phyloP scores from a whole-genome alignment of 2,113 vertebrate genomes.

The Hydropotes inermis region DNA sequence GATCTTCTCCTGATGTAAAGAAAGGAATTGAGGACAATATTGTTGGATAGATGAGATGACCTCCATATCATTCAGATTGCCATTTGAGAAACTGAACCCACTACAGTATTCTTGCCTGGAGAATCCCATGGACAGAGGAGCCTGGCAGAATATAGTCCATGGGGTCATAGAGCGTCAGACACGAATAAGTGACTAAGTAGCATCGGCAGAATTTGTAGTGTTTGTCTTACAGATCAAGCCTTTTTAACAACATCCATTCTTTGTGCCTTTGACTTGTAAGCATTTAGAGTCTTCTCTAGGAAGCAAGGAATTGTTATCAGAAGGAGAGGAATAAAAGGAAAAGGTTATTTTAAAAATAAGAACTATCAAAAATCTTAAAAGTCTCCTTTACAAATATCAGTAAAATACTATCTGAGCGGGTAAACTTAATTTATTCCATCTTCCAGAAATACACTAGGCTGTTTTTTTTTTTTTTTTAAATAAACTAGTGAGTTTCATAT shows the following conservation, averaged over 20 bases:
- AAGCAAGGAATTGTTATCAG: neutral
- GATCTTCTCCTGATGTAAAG: neutral
- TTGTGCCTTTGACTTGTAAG: neutral
- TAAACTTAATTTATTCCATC: neutral
- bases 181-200: rapidly evolving
- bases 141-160: too few relatives aligned
- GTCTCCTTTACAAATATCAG: neutral
- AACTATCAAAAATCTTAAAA: neutral
- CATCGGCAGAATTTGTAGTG: neutral
- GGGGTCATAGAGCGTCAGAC: too few relatives aligned
- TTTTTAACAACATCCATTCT: neutral
- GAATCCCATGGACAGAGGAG: too few relatives aligned
- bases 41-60: neutral
- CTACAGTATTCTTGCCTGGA: too few relatives aligned
- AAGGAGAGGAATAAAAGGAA: neutral
- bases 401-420: neutral
- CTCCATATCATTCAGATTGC: neutral
- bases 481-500: neutral
- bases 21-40: neutral
- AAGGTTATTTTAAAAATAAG: neutral
- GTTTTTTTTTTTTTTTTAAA: neutral
- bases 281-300: neutral
- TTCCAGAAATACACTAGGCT: neutral
- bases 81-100: neutral
- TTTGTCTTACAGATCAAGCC: neutral